Evolutionary conservation across 2,113 vertebrate genomes (phyloP).

Genomic region (Merops nubicus): DNA sequence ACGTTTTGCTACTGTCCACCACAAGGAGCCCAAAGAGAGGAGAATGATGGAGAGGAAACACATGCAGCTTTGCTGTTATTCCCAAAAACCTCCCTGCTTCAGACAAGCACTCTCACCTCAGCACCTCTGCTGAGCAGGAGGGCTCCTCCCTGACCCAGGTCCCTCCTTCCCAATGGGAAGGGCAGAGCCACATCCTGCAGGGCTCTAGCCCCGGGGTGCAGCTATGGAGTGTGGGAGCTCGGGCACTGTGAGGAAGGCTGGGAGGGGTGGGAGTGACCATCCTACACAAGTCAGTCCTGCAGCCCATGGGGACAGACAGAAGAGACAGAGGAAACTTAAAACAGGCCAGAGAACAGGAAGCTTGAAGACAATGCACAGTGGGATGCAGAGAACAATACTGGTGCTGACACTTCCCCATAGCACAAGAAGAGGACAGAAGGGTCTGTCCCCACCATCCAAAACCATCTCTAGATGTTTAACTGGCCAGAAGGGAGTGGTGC

Average conservation of each 20-base stretch:
- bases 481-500: not conserved
- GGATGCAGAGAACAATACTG: not conserved
- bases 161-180: not conserved
- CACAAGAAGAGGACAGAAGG: not conserved
- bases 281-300: not conserved
- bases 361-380: not conserved
- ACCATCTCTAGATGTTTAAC: not conserved
- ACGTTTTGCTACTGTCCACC: not conserved
- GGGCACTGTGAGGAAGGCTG: not conserved
- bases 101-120: not conserved
- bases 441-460: not conserved
- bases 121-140: not conserved
- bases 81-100: not conserved
- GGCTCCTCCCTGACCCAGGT: not conserved
- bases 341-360: not conserved
- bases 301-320: not conserved
- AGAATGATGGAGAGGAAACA: fast-evolving
- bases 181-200: not conserved
- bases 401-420: not conserved
- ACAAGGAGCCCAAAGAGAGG: not conserved
- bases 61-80: not conserved
- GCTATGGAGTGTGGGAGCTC: not conserved
- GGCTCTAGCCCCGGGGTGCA: not conserved
- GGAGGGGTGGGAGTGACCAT: not conserved
- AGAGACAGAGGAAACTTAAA: not conserved